phyloP scores from a whole-genome alignment of 2,888 invertebrate species.

The Drosophila nigricruria region DNA sequence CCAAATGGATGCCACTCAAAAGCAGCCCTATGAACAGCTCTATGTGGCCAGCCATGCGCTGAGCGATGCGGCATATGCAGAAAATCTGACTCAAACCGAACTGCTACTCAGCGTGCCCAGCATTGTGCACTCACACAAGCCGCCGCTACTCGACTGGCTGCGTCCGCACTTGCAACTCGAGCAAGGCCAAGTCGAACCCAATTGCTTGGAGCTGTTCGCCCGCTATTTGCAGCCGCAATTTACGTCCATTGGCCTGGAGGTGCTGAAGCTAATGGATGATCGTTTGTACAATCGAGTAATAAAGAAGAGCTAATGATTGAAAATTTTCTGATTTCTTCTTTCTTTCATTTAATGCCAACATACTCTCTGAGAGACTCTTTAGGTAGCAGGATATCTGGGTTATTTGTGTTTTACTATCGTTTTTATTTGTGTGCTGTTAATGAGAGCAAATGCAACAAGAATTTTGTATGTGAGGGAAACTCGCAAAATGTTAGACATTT shows the following conservation, averaged over 20 bases:
- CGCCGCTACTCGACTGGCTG: constrained; percentile 90
- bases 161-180: constrained; percentile 84
- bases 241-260: constrained; percentile 95
- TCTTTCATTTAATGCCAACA: too few species aligned
- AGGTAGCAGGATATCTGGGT: neutral
- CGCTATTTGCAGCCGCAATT: constrained; percentile 94
- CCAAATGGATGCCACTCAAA: constrained; percentile 85
- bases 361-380: neutral
- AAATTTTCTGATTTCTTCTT: too few species aligned
- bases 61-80: constrained; percentile 38
- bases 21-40: constrained; percentile 95
- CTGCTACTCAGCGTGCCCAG: constrained; percentile 94
- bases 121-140: constrained; percentile 97
- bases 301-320: constrained; percentile 1
- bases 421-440: constrained; percentile 81
- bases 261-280: constrained; percentile 91
- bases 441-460: constrained; percentile 74
- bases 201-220: constrained; percentile 95
- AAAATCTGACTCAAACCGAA: constrained; percentile 86
- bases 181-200: constrained; percentile 63
- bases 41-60: constrained; percentile 87
- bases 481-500: constrained; percentile 76
- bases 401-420: constrained; percentile 45
- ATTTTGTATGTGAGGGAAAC: constrained; percentile 51
- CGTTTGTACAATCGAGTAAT: constrained; percentile 70